phyloP scores from a whole-genome alignment of 2,113 vertebrate genomes.

The Microcebus ravelobensis region DNA sequence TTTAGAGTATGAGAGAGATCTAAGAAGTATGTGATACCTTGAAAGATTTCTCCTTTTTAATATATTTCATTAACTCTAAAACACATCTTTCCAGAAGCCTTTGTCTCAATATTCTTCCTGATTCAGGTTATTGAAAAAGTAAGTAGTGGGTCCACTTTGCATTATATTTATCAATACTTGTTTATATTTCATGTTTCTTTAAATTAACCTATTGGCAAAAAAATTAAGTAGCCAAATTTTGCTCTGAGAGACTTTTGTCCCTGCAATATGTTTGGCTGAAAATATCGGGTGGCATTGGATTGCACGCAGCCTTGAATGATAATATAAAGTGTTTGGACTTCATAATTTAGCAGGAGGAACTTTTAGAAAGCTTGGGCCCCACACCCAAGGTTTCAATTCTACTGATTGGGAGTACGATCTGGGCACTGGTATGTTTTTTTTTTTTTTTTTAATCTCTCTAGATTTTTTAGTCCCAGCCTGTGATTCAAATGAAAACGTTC shows the following conservation, averaged over 20 bases:
- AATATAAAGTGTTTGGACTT: not conserved
- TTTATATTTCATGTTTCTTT: not conserved
- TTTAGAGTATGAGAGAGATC: accelerated
- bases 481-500: not conserved
- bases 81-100: not conserved
- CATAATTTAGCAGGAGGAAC: not conserved
- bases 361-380: not conserved
- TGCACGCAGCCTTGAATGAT: not conserved
- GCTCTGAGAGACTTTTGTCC: not conserved
- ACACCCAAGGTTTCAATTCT: not conserved
- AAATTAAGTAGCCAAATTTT: not conserved
- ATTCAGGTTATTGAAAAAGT: not conserved
- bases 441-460: not conserved
- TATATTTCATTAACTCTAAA: constrained; percentile 3
- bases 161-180: not conserved
- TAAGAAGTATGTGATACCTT: not conserved
- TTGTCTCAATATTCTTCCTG: not conserved
- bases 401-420: not conserved
- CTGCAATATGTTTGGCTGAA: not conserved
- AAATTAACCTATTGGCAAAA: not conserved
- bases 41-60: not conserved
- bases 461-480: not conserved
- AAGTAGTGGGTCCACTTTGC: not conserved
- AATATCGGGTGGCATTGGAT: not conserved
- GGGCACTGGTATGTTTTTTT: not conserved